Evolutionary conservation across 2,888 invertebrate genomes (phyloP), one percentile per base, ranked within the genome.

Genomic region (Empis livida): DNA sequence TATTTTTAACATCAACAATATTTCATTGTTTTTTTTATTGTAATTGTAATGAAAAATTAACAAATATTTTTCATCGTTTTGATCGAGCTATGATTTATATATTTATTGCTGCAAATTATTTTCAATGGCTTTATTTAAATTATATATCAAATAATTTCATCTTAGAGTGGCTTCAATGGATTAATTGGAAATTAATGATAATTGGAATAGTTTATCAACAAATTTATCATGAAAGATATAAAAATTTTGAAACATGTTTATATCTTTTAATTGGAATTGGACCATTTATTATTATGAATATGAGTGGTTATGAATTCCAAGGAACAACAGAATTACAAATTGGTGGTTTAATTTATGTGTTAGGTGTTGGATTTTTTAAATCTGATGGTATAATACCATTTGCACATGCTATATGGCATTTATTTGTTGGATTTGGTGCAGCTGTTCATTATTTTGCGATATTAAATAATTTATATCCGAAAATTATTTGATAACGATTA

Each of bases 351-450:
- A 76, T 92, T 56, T 96, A 96, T 72, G 77, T 93, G 46, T 61
- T 82, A 44, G 96, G 96, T 35, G 84, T 95, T 49, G 73, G 91
- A 54, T 97, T 96, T 74, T 96, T 96, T 76, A 96, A 96, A 72
- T 78, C 87, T 4, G 96, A 96, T 68, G 96, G 96, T 2, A 72
- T 85, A 27, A 82, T 96, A 55, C 95, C 96, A 1, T 94, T 87
- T 71, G 96, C 96, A 17, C 96, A 97, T 71, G 95, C 96, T 49
- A 94, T 96, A 55, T 96, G 96, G 96, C 96, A 96, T 71, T 67
- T 92, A 48, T 93, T 94, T 70, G 96, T 96, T 10, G 85, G 88
- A 3, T 72, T 85, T 31, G 95, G 91, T 1, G 91, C 93, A 45
- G 77, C 79, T 46, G 80, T 86, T 45, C 94, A 95, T 71, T 95